A percentile compares a stretch with the other conserved stretches of the same genome.
Conservation (phyloP, 1,140 invertebrate species). For the Dendrolimus kikuchii region DNA sequence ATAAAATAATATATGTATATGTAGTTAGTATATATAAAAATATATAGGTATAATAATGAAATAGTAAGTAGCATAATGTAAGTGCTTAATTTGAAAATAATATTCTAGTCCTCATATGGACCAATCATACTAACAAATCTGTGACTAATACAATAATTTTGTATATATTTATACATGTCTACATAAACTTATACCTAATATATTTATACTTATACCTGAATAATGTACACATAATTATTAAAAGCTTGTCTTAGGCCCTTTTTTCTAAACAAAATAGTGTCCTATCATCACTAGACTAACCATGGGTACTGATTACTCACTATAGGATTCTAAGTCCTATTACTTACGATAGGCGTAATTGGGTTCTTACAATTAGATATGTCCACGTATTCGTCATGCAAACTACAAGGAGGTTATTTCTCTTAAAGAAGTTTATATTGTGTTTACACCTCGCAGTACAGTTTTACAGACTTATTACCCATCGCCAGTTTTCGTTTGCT, state of each 20-base stretch:
- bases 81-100: neutral
- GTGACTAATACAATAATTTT: constrained; percentile 65
- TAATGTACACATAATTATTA: constrained; percentile 33
- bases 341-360: too few species aligned
- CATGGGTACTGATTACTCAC: too few species aligned
- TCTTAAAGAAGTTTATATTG: too few species aligned
- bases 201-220: constrained; percentile 28
- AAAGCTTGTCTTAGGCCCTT: neutral
- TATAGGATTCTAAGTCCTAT: too few species aligned
- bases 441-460: too few species aligned
- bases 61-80: too few species aligned
- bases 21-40: neutral
- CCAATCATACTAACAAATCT: constrained; percentile 43
- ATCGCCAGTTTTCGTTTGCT: too few species aligned
- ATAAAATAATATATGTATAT: neutral
- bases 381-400: too few species aligned
- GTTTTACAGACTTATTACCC: too few species aligned
- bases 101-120: constrained; percentile 27
- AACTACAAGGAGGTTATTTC: too few species aligned
- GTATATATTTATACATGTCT: constrained; percentile 34
- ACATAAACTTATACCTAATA: constrained; percentile 25
- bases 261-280: constrained; percentile 3
- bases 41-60: too few species aligned
- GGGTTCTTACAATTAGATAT: too few species aligned
- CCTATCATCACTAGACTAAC: neutral